Evolutionary conservation across 2,113 vertebrate species (phyloP), one percentile per base, ranked within the genome.

Genomic region (cat (Felis catus)): DNA sequence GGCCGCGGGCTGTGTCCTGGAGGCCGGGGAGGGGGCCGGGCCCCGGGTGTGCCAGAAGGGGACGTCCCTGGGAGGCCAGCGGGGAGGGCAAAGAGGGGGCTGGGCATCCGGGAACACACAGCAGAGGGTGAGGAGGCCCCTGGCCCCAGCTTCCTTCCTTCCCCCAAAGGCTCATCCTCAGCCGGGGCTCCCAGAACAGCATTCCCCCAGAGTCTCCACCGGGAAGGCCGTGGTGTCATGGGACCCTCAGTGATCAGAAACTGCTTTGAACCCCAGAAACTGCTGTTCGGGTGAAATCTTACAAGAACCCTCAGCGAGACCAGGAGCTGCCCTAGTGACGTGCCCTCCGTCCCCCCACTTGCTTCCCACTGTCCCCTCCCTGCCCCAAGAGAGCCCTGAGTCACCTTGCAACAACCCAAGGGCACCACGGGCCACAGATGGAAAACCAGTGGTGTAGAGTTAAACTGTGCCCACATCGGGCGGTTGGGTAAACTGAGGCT

Each of bases 61-160:
- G 4, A 1, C 3, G 5, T 8, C 45, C 31, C 0, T 1, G 2
- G 4, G 61, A 73, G 81, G 73, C 7, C 41, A 0, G 0, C 2
- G 11, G 45, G 39, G 7, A 25, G 41, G 84, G 10, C 5, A 3
- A 6, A 10, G 29, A 78, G n/a, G 53, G n/a, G 36, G 8, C 53
- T n/a, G 25, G 76, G 53, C 29, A 12, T 11, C n/a, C 33, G 11
- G 73, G 71, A 33, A 7, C 27, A n/a, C 1, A 1, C 12, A 5
- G 66, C 15, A 5, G 36, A 70, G 83, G 55, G n/a, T 21, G 82
- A 88, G 65, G 31, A 31, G 51, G 27, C 0, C 58, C 21, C 58
- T 61, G 5, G 14, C 33, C 61, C 76, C 7, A 3, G 27, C 36
- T 31, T 33, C 55, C 66, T 31, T 66, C 29, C 58, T 66, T 19